Base-by-base conservation (phyloP, 2,113 vertebrate genomes). In the Sceloporus tristichus region DNA sequence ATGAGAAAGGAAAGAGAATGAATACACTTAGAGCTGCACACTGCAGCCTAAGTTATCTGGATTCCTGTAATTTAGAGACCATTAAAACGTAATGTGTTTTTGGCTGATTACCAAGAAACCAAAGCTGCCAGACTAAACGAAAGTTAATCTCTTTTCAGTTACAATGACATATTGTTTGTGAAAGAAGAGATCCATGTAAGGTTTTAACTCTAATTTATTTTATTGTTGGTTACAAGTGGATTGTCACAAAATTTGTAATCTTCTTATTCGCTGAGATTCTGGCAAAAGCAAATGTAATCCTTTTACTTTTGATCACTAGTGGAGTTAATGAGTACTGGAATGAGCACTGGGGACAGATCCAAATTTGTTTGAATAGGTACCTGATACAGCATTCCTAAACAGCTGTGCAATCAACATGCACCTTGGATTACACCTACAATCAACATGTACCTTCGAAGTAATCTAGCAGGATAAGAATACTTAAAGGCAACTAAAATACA, bases 241-340 rank as follows among this genome's bases (percentile, higher is more conserved):
- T 79, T 84, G 38, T 66, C 59, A 53, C 34, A 59, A 66, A 80
- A 88, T 68, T 27, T 76, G 21, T 88, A 62, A 78, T 75, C 40
- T 29, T 40, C 66, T 88, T 76, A 88, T 65, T 76, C n/a, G 76
- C 11, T 27, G 81, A 54, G 79, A 82, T 66, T 82, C 80, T 82
- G 73, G 56, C 40, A 82, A 38, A 77, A 27, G 59, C 2, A 88
- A 88, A 65, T 53, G 53, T 82, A 83, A 88, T 68, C 73, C 42
- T 53, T 18, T 82, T 82, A 40, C 54, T 79, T 71, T 83, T 79
- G 42, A 79, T 34, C 77, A 34, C 75, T 25, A 84, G 70, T 70
- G 81, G 11, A 27, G 80, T 86, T 56, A 82, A 85, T 79, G 65
- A 77, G 59, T 82, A 19, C 27, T 38, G 29, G 73, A 29, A 87